phyloP scores from a whole-genome alignment of 2,797 vertebrate genomes.

The Neosalanx taihuensis region DNA sequence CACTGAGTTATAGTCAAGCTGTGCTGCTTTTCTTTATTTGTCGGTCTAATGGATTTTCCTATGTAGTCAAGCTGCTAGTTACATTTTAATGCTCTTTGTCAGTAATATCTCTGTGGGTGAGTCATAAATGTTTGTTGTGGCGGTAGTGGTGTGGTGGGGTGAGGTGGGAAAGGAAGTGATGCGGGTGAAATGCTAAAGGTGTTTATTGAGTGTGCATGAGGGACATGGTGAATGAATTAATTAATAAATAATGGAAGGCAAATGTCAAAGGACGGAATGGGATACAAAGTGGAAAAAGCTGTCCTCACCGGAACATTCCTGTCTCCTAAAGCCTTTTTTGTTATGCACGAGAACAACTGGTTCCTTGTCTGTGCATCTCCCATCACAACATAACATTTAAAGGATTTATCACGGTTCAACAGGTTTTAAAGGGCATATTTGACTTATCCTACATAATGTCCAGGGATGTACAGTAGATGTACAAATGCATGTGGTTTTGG shows the following conservation, averaged over 20 bases:
- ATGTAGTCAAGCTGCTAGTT: conserved; percentile 61
- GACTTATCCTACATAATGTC: not conserved
- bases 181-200: conserved; percentile 37
- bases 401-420: too few species aligned
- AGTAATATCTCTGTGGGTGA: conserved; percentile 25
- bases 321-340: too few species aligned
- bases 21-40: conserved; percentile 28
- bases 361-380: too few species aligned
- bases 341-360: too few species aligned
- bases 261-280: conserved; percentile 59
- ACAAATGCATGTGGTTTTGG: too few species aligned
- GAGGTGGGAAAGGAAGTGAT: too few species aligned
- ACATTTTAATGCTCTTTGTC: conserved; percentile 60
- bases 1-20: conserved; percentile 29
- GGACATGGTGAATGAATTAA: conserved; percentile 58
- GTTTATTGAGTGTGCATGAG: conserved; percentile 47
- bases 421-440: too few species aligned
- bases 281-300: conserved; percentile 8
- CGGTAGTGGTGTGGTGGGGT: too few species aligned
- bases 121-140: conserved; percentile 2
- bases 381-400: too few species aligned
- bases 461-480: not conserved
- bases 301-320: not conserved
- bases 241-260: conserved; percentile 55
- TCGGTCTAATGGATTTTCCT: conserved; percentile 43